phyloP scores from a whole-genome alignment of 2,888 invertebrate species.

The Micropterix aruncella region DNA sequence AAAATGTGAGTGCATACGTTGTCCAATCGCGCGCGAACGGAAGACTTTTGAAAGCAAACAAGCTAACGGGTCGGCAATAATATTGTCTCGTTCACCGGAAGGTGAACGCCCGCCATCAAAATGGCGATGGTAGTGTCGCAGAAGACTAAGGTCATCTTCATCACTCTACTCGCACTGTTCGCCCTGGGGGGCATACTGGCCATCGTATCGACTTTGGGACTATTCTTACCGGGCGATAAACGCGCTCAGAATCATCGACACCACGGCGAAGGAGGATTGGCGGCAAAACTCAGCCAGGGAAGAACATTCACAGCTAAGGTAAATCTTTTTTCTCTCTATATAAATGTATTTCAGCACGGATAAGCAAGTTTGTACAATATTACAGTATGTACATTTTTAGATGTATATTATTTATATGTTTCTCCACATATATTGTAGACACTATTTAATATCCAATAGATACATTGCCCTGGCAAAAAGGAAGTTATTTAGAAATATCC shows the following conservation, averaged over 20 bases:
- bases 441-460: no score
- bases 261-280: slow-evolving; percentile 8
- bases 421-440: no score
- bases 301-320: slow-evolving; percentile 3
- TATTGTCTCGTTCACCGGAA: not conserved
- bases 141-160: slow-evolving; percentile 44
- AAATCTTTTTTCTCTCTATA: no score
- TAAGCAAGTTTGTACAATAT: no score
- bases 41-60: no score
- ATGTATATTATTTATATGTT: no score
- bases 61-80: not conserved
- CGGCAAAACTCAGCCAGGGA: slow-evolving; percentile 12
- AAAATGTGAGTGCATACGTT: no score
- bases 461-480: no score
- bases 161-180: slow-evolving; percentile 40
- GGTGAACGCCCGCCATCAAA: slow-evolving; percentile 3
- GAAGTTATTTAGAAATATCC: no score
- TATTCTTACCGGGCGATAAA: slow-evolving; percentile 36
- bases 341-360: no score
- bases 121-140: slow-evolving; percentile 55
- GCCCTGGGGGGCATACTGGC: slow-evolving; percentile 40
- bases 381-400: no score
- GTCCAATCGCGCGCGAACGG: no score
- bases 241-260: not conserved
- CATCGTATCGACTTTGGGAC: slow-evolving; percentile 44